phyloP scores from a whole-genome alignment of 1,140 invertebrate genomes.

The Orchesella cincta region DNA sequence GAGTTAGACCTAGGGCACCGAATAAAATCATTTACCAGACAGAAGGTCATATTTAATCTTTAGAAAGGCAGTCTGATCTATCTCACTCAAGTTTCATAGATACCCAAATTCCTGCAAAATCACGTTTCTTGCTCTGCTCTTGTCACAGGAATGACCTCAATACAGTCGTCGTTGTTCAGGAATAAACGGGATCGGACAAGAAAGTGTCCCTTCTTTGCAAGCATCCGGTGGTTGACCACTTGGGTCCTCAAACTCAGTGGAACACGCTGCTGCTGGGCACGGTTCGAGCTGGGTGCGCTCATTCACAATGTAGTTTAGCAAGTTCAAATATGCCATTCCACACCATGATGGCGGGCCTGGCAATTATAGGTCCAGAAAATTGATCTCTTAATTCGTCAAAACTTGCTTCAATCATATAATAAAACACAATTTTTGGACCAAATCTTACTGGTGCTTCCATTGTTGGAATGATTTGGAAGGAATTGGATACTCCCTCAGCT shows the following conservation, averaged over 20 bases:
- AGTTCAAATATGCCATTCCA: constrained; percentile 97
- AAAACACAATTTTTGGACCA: background rate
- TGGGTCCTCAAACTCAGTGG: constrained; percentile 88
- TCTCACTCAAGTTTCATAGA: constrained; percentile 63
- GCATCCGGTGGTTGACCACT: too few species aligned
- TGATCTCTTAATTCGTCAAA: too few species aligned
- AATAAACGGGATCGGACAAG: constrained; percentile 91
- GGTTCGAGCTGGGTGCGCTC: constrained; percentile 91
- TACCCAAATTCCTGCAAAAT: constrained; percentile 95
- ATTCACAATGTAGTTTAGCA: constrained; percentile 98
- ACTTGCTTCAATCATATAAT: background rate
- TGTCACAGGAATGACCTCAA: too few species aligned
- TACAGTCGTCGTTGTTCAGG: too few species aligned
- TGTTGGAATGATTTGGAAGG: constrained; percentile 71
- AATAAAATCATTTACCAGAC: too few species aligned
- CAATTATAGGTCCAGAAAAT: background rate
- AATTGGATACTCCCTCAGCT: constrained; percentile 97
- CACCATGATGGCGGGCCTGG: constrained; percentile 25
- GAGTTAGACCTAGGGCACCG: too few species aligned
- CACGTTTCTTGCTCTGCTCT: constrained; percentile 82
- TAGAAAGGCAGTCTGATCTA: constrained; percentile 53
- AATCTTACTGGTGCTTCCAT: constrained; percentile 32
- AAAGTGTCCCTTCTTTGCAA: too few species aligned
- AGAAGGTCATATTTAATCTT: too few species aligned
- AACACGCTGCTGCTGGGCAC: constrained; percentile 85